Evolutionary conservation across 2,797 vertebrate species (phyloP).

Genomic region (Lutjanus argentimaculatus): DNA sequence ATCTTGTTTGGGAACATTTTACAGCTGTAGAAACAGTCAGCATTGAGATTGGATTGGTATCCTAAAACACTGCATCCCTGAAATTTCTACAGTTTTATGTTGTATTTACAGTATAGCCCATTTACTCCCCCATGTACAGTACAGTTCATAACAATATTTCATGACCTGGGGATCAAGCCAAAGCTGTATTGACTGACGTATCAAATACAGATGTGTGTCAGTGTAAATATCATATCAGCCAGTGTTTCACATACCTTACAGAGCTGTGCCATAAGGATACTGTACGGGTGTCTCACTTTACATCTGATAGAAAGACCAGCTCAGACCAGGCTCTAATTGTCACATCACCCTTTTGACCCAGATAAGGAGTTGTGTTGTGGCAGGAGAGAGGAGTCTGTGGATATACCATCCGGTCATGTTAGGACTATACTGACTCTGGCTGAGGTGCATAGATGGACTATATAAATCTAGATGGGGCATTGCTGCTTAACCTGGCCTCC

Average conservation of each 20-base stretch:
- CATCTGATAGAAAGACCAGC: slow-evolving; percentile 17
- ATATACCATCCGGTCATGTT: background rate
- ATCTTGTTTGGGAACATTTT: background rate
- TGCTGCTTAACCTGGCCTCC: too few species aligned
- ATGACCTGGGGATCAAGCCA: slow-evolving; percentile 7
- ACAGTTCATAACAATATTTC: slow-evolving; percentile 45
- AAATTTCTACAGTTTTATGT: slow-evolving; percentile 10
- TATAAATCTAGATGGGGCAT: too few species aligned
- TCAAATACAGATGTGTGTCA: slow-evolving; percentile 23
- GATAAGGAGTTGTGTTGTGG: slow-evolving; percentile 13
- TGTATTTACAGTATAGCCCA: slow-evolving; percentile 22
- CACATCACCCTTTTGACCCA: background rate
- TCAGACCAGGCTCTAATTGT: background rate
- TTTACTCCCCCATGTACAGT: slow-evolving; percentile 29
- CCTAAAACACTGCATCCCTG: background rate
- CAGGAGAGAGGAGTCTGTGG: background rate
- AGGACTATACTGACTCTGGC: slow-evolving; percentile 6
- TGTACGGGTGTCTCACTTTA: background rate
- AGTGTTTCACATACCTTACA: background rate
- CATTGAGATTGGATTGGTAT: background rate
- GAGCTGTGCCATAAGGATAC: background rate
- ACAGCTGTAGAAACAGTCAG: background rate
- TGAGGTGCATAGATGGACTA: background rate
- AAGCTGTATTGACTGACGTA: slow-evolving; percentile 14
- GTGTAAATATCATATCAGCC: background rate